A percentile compares a stretch with the other conserved stretches of the same genome.
Conservation (phyloP, 1,140 invertebrate genomes). For the Drosophila lacertosa region DNA sequence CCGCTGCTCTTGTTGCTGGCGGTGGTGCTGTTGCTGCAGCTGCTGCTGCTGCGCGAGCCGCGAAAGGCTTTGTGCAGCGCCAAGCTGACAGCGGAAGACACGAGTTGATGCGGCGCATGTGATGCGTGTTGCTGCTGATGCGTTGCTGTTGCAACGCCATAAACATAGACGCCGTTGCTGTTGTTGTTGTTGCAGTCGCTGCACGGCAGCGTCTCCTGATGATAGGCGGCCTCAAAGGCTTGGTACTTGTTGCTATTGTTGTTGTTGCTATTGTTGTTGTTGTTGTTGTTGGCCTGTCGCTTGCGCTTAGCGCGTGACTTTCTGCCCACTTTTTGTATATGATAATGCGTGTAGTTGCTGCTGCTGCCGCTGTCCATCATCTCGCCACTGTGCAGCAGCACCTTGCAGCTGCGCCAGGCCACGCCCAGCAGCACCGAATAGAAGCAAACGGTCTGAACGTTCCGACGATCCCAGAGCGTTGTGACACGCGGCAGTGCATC, state of each 20-base stretch:
- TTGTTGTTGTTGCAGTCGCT: constrained; percentile 74
- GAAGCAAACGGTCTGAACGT: constrained; percentile 89
- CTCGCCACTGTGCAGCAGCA: constrained; percentile 28
- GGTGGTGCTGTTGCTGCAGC: constrained; percentile 73
- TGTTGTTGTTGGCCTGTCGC: constrained; percentile 51
- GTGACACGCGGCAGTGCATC: constrained; percentile 93
- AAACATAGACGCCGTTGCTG: constrained; percentile 58
- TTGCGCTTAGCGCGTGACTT: constrained; percentile 79
- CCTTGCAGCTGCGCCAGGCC: constrained; percentile 79
- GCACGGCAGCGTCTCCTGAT: constrained; percentile 56
- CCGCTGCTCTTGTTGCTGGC: constrained; percentile 54
- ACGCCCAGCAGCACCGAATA: constrained; percentile 87
- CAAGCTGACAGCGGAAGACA: constrained; percentile 69
- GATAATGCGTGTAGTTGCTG: constrained; percentile 56
- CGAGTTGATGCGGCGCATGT: constrained; percentile 53
- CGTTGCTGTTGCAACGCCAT: constrained; percentile 19
- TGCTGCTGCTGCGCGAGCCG: constrained; percentile 79
- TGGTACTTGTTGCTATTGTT: constrained; percentile 60
- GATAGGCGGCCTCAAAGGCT: constrained; percentile 62
- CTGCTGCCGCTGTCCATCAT: background rate
- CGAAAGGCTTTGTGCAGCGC: constrained; percentile 56
- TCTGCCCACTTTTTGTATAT: constrained; percentile 71
- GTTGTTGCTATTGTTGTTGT: constrained; percentile 34
- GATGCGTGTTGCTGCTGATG: constrained; percentile 14
- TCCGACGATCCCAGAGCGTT: constrained; percentile 89